Percentiles rank a stretch among this genome's conserved stretches.
phyloP scores from a whole-genome alignment of 2,113 vertebrate genomes.

The Phrynocephalus versicolor region DNA sequence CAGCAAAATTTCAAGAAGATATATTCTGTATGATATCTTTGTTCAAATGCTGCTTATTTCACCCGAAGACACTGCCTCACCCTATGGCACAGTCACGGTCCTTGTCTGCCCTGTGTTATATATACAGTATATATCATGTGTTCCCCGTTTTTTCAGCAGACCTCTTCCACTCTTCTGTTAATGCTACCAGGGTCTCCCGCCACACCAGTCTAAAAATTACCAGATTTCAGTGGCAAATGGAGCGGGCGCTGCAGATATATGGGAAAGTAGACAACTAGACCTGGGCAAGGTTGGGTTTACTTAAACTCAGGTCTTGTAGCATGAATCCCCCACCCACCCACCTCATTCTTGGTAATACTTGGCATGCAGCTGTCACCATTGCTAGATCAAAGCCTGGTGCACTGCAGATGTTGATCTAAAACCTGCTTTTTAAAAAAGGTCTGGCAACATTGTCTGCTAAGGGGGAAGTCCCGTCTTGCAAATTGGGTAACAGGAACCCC shows the following conservation, averaged over 20 bases:
- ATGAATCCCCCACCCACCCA: too few species aligned
- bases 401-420: not conserved
- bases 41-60: slow-evolving; percentile 1
- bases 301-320: not conserved
- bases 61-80: not conserved
- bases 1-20: slow-evolving; percentile 29
- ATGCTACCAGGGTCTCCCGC: not conserved
- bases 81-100: not conserved
- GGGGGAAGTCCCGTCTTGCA: too few species aligned
- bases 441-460: not conserved
- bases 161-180: not conserved
- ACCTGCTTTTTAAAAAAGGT: not conserved
- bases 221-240: not conserved
- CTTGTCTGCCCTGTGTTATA: not conserved
- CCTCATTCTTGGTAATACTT: not conserved
- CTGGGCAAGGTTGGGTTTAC: not conserved
- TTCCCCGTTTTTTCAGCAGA: not conserved
- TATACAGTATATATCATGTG: too few species aligned
- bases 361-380: not conserved
- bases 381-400: not conserved
- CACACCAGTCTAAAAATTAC: not conserved
- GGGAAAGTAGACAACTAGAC: not conserved
- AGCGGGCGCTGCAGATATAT: not conserved
- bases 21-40: slow-evolving; percentile 10
- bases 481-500: not conserved